Percentiles rank a stretch among this genome's conserved stretches.
phyloP scores from a whole-genome alignment of 2,888 invertebrate genomes.

The Geotrupes spiniger region DNA sequence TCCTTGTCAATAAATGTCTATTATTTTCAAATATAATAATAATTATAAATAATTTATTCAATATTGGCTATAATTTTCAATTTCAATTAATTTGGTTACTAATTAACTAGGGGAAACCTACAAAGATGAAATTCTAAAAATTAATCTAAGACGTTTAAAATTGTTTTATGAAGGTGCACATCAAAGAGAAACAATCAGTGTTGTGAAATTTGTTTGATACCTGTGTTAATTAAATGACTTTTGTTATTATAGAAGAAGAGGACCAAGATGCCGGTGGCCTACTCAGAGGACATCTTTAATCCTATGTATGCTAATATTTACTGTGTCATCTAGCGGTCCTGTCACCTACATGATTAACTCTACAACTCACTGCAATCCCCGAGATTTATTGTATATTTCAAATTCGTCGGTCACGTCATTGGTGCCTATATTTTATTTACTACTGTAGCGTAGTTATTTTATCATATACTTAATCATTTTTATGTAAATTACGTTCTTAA shows the following conservation, averaged over 20 bases:
- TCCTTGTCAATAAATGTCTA: no score
- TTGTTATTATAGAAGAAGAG: conserved; percentile 67
- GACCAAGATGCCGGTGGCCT: conserved; percentile 91
- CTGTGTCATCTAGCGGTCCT: conserved; percentile 85
- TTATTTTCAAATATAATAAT: no score
- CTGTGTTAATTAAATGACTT: background rate
- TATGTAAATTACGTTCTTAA: conserved; percentile 91
- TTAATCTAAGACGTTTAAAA: no score
- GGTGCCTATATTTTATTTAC: conserved; percentile 53
- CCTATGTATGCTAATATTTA: conserved; percentile 89
- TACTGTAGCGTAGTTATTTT: conserved; percentile 6
- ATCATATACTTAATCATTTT: conserved; percentile 55
- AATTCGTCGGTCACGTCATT: conserved; percentile 88
- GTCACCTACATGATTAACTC: conserved; percentile 92
- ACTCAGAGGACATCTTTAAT: conserved; percentile 87
- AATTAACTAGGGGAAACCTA: no score
- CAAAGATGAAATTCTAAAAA: no score
- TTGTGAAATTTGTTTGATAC: conserved; percentile 68
- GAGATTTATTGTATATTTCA: conserved; percentile 88
- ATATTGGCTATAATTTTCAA: no score
- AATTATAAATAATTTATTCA: no score
- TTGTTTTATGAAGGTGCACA: no score
- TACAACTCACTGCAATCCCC: conserved; percentile 85
- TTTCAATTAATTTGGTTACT: no score
- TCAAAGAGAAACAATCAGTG: no score